Conservation (phyloP, 2,888 invertebrate genomes). For the Eulithis prunata region DNA sequence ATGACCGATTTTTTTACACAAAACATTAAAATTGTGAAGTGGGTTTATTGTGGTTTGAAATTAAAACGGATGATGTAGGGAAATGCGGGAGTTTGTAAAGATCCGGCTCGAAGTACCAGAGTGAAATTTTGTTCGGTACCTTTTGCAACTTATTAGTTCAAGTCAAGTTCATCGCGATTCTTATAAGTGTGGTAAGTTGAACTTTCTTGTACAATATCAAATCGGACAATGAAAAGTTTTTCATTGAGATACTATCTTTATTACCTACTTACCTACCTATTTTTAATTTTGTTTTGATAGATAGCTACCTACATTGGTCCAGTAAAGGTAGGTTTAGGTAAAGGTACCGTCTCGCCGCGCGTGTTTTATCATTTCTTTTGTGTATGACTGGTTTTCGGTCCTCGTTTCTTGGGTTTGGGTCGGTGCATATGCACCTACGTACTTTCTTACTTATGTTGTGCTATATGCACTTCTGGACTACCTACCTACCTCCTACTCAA, state of each 20-base stretch:
- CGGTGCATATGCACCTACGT: constrained; percentile 22
- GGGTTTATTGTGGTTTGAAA: constrained; percentile 16
- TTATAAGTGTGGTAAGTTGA: constrained; percentile 40
- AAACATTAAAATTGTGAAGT: constrained; percentile 40
- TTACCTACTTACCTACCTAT: background rate
- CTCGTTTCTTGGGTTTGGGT: constrained; percentile 34
- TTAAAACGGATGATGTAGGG: constrained; percentile 3
- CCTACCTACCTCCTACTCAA: constrained; percentile 1
- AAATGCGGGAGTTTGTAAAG: constrained; percentile 14
- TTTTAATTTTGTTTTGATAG: constrained; percentile 23
- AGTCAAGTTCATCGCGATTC: constrained; percentile 65
- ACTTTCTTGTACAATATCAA: constrained; percentile 39
- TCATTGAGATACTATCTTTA: constrained; percentile 16
- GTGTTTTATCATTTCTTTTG: constrained; percentile 40
- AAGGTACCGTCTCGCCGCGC: constrained; percentile 5
- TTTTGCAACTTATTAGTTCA: constrained; percentile 57
- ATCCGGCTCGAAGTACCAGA: constrained; percentile 33
- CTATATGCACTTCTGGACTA: constrained; percentile 8
- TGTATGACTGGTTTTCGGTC: constrained; percentile 42
- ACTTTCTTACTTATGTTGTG: constrained; percentile 25
- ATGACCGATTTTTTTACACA: constrained; percentile 58
- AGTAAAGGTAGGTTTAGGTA: background rate
- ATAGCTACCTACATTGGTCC: background rate
- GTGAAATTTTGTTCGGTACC: constrained; percentile 63
- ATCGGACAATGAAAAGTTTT: constrained; percentile 21